Evolutionary conservation across 2,888 invertebrate genomes (phyloP).

Genomic region (Drosophila mimica): DNA sequence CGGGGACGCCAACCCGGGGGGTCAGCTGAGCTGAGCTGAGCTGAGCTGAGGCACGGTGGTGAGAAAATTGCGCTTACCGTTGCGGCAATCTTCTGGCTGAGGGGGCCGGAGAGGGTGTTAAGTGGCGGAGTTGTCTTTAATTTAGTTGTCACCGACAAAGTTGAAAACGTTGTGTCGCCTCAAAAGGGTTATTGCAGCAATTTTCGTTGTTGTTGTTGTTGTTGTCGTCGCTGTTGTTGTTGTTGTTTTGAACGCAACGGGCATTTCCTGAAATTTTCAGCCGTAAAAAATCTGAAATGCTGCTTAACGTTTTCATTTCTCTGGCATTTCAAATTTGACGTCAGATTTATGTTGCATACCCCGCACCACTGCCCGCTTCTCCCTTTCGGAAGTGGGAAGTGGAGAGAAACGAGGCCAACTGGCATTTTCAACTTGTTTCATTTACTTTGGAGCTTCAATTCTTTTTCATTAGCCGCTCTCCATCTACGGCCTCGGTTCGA

Average conservation of each 20-base stretch:
- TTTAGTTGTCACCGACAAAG: slow-evolving; percentile 64
- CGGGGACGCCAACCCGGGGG: slow-evolving; percentile 48
- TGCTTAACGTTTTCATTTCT: slow-evolving; percentile 67
- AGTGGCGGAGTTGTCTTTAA: slow-evolving; percentile 42
- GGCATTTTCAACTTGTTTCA: slow-evolving; percentile 67
- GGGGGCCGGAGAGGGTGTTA: slow-evolving; percentile 25
- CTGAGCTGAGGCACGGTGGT: slow-evolving; percentile 40
- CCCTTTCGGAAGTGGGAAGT: too few species aligned
- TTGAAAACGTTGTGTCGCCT: slow-evolving; percentile 16
- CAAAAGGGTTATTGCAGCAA: slow-evolving; percentile 19
- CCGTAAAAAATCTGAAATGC: slow-evolving; percentile 61
- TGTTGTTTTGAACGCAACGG: slow-evolving; percentile 10
- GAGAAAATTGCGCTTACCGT: slow-evolving; percentile 65
- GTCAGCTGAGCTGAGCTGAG: slow-evolving; percentile 32
- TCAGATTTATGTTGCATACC: slow-evolving; percentile 49
- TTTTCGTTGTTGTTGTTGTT: slow-evolving; percentile 1
- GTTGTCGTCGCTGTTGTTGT: background rate
- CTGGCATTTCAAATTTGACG: slow-evolving; percentile 59
- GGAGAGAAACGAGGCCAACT: slow-evolving; percentile 42
- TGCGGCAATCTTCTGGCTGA: slow-evolving; percentile 12
- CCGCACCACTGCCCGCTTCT: background rate
- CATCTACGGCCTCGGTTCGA: slow-evolving; percentile 56
- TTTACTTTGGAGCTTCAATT: slow-evolving; percentile 70
- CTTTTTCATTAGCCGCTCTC: slow-evolving; percentile 73
- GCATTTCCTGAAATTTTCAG: slow-evolving; percentile 61